phyloP scores from a whole-genome alignment of 1,140 invertebrate species.

The Bombus confusus region DNA sequence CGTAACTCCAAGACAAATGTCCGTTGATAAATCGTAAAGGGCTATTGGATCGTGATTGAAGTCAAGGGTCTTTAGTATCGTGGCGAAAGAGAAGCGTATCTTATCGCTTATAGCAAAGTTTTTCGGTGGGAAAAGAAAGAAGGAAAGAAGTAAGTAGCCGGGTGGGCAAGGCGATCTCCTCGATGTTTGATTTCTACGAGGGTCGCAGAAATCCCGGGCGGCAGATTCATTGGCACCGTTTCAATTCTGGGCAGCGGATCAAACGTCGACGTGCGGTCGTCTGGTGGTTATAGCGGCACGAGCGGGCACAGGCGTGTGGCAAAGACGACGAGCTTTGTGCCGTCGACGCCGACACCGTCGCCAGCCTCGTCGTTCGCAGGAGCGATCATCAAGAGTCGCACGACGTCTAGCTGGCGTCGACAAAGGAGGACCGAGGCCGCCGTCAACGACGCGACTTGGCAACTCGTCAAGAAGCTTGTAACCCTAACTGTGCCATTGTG shows the following conservation, averaged over 20 bases:
- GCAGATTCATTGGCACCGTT: conserved; percentile 79
- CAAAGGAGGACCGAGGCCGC: conserved; percentile 64
- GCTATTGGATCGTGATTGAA: conserved; percentile 27
- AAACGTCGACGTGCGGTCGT: conserved; percentile 73
- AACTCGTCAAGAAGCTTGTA: conserved; percentile 80
- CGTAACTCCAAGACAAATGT: conserved; percentile 17
- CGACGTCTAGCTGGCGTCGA: conserved; percentile 65
- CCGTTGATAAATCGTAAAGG: conserved; percentile 13
- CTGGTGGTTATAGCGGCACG: conserved; percentile 56
- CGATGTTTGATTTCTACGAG: conserved; percentile 51
- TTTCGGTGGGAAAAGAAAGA: neutral
- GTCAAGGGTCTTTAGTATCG: conserved; percentile 42
- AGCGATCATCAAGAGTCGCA: conserved; percentile 64
- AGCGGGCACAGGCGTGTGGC: conserved; percentile 38
- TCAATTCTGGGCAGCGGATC: conserved; percentile 77
- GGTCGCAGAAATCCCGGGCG: conserved; percentile 55
- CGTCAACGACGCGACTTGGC: conserved; percentile 77
- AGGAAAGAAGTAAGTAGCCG: conserved; percentile 31
- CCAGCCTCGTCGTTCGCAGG: conserved; percentile 54
- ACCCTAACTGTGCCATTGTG: conserved; percentile 79
- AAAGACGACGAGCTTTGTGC: conserved; percentile 60
- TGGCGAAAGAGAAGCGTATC: conserved; percentile 24
- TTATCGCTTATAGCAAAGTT: conserved; percentile 45
- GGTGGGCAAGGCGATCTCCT: conserved; percentile 24
- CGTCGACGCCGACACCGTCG: conserved; percentile 58